phyloP scores from a whole-genome alignment of 2,888 invertebrate species.

The Mesorhabditis spiculigera region DNA sequence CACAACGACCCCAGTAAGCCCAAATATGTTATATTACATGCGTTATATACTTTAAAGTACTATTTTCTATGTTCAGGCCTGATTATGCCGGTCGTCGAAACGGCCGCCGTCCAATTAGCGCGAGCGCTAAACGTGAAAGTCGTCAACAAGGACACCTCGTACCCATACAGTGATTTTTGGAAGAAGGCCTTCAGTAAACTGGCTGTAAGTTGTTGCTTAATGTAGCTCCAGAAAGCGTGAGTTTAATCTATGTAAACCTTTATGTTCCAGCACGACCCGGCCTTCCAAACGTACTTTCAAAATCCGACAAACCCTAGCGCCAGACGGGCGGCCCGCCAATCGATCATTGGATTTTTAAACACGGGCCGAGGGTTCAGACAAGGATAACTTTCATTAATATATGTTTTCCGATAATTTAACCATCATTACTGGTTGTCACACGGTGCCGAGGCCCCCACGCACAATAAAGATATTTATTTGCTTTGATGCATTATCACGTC shows the following conservation, averaged over 20 bases:
- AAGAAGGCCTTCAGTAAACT: slow-evolving; percentile 5
- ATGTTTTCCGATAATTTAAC: too few relatives aligned
- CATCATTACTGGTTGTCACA: too few relatives aligned
- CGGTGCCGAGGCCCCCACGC: too few relatives aligned
- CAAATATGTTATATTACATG: background rate
- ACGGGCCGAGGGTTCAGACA: background rate
- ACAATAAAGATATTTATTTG: too few relatives aligned
- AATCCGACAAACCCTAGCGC: background rate
- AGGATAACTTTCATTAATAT: too few relatives aligned
- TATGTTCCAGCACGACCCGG: background rate
- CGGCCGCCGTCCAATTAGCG: background rate
- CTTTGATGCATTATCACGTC: too few relatives aligned
- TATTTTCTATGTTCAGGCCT: background rate
- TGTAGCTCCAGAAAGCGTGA: background rate
- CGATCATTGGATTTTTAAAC: background rate
- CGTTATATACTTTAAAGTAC: background rate
- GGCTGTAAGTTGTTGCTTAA: background rate
- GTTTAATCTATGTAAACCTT: too few relatives aligned
- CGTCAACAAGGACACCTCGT: background rate
- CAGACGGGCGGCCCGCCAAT: background rate
- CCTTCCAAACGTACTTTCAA: background rate
- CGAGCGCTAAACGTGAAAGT: background rate
- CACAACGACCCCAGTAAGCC: background rate
- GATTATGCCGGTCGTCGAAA: background rate
- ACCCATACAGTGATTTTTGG: background rate